Evolutionary conservation across 1,140 invertebrate species (phyloP), one percentile per base, ranked within the genome.

Genomic region (Melitaea cinxia): DNA sequence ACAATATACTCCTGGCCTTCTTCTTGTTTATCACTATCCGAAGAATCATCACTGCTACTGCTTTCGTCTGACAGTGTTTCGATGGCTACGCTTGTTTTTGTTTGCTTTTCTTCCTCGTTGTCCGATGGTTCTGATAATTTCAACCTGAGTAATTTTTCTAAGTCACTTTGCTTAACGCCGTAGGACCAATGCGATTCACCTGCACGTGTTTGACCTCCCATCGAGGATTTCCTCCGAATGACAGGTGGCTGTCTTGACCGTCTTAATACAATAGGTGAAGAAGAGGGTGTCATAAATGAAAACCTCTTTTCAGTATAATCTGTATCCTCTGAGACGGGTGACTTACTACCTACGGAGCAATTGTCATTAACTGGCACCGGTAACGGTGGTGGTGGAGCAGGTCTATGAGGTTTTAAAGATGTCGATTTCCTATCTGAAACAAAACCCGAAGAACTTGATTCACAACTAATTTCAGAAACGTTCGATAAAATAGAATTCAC

Each of bases 401-500:
- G 85, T 54, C 86, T 77, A 50, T 88, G 85, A 26, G 87, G 87
- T 15, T 75, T 74, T n/a, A 80, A 21, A 6, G 72, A 77, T 6
- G 67, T 72, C 2, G 80, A 83, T 65, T 88, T 91, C 45, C 85
- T 80, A 71, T 91, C 88, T 15, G 88, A 91, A 12, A 84, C 73
- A 75, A 89, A 89, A 54, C 86, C 89, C 14, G 88, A 91, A 21
- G 87, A 89, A 75, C 78, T 84, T 6, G 88, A 91, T 70, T 85
- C 85, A 63, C 70, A 84, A 76, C 87, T 88, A 42, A 81, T 76
- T 75, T 88, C 87, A 17, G 88, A 91, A 37, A 80, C 80, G 64
- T 88, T 89, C 9, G 88, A 91, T 70, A 89, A 71, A 65, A 91
- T 82, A 4, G 88, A 91, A 82, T 89, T 91, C 65, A 89, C 85